A percentile compares a stretch with the other conserved stretches of the same genome.
phyloP scores from a whole-genome alignment of 1,140 invertebrate genomes.

The Drosophila repletoides region DNA sequence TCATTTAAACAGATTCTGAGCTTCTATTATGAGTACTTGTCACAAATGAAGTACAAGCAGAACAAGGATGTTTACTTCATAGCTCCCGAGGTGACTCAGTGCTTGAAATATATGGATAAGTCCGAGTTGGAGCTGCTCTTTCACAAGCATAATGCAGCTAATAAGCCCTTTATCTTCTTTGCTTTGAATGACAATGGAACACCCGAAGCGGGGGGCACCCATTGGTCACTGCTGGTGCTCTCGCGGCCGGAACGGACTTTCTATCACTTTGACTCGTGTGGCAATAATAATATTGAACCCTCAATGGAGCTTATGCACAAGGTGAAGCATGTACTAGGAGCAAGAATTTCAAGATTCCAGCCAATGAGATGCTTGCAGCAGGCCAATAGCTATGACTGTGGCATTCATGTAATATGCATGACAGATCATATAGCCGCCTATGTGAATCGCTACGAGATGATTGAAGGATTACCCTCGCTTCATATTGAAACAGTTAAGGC shows the following conservation, averaged over 20 bases:
- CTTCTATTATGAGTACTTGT: constrained; percentile 95
- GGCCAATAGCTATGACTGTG: constrained; percentile 91
- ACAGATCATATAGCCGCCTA: constrained; percentile 86
- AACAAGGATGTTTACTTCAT: constrained; percentile 88
- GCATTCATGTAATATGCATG: constrained; percentile 90
- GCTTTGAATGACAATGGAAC: constrained; percentile 93
- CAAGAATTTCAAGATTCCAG: constrained; percentile 78
- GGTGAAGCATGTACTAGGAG: constrained; percentile 65
- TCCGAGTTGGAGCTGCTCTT: constrained; percentile 89
- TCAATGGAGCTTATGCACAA: constrained; percentile 83
- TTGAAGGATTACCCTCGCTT: constrained; percentile 61
- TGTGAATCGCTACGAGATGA: constrained; percentile 82
- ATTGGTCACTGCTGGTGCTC: constrained; percentile 93
- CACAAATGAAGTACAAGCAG: constrained; percentile 86
- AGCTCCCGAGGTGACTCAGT: constrained; percentile 94
- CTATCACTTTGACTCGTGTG: constrained; percentile 91
- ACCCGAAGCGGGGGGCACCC: constrained; percentile 89
- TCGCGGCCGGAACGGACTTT: constrained; percentile 87
- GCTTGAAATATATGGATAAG: constrained; percentile 88
- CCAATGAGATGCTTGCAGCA: constrained; percentile 88
- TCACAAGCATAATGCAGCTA: constrained; percentile 86
- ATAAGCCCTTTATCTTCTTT: constrained; percentile 91
- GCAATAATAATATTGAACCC: constrained; percentile 84
- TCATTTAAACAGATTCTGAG: constrained; percentile 82
- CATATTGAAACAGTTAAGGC: constrained; percentile 82